Conservation (phyloP, 2,888 invertebrate genomes). For the Andrena camellia region DNA sequence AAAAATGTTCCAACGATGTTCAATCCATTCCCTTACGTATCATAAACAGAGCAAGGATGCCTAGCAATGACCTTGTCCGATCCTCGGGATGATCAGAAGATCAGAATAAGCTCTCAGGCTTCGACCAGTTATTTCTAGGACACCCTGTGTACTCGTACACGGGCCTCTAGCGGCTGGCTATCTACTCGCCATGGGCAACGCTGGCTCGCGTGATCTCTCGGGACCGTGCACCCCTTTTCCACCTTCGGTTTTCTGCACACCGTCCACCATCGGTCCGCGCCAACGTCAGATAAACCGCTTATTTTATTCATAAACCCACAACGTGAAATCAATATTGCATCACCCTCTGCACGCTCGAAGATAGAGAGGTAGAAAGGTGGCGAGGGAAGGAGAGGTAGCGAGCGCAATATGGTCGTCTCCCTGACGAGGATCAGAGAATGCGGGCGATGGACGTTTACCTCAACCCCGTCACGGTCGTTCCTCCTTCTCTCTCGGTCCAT, state of each 20-base stretch:
- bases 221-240: constrained; percentile 63
- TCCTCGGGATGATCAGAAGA: too few relatives aligned
- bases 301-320: constrained; percentile 81
- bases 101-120: neutral
- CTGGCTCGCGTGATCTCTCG: constrained; percentile 74
- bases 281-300: constrained; percentile 76
- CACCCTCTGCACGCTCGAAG: constrained; percentile 38
- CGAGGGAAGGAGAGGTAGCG: constrained; percentile 28
- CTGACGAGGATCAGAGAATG: constrained; percentile 69
- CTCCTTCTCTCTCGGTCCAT: constrained; percentile 14
- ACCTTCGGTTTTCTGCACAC: constrained; percentile 52
- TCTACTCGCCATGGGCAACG: constrained; percentile 70
- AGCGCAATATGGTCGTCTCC: constrained; percentile 63
- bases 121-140: neutral
- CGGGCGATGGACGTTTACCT: constrained; percentile 70
- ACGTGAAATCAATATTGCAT: constrained; percentile 78
- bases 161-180: constrained; percentile 52
- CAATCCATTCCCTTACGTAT: too few relatives aligned
- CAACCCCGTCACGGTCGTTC: constrained; percentile 54
- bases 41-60: too few relatives aligned
- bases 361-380: constrained; percentile 10
- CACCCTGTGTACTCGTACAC: constrained; percentile 5
- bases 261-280: constrained; percentile 52
- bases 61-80: too few relatives aligned
- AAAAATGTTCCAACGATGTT: too few relatives aligned